Percentiles rank a stretch among this genome's conserved stretches.
Conservation (phyloP, 2,113 vertebrate species). For the Dinomys branickii region DNA sequence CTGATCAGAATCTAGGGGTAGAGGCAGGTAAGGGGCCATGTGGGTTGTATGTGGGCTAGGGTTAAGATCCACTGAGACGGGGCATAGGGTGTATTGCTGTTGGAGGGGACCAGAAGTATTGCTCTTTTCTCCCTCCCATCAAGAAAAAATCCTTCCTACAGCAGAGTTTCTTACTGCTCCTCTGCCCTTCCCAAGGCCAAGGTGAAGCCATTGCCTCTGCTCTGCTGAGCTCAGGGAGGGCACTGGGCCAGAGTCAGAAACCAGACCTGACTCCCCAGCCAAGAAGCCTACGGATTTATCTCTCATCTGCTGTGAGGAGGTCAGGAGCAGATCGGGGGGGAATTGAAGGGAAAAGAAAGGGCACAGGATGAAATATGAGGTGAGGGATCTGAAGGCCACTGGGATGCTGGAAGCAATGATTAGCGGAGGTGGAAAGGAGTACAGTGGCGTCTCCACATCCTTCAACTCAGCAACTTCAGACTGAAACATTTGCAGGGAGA, state of each 20-base stretch:
- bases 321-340: background rate
- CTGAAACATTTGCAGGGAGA: background rate
- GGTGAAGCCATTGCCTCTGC: background rate
- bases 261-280: background rate
- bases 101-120: background rate
- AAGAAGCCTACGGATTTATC: slow-evolving; percentile 32
- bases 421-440: background rate
- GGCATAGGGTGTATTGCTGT: accelerated
- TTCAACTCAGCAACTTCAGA: background rate
- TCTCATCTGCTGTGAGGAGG: background rate
- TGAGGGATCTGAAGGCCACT: background rate
- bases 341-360: slow-evolving; percentile 22
- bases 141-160: background rate
- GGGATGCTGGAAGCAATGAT: background rate
- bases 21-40: background rate
- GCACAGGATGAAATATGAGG: background rate
- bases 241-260: background rate
- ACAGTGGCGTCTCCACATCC: background rate
- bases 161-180: background rate
- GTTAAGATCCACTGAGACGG: background rate
- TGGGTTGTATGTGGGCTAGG: background rate
- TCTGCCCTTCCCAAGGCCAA: background rate
- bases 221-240: background rate
- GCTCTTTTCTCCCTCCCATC: background rate
- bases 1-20: background rate